Evolutionary conservation across 1,140 invertebrate species (phyloP), one percentile per base, ranked within the genome.

Genomic region (Telenomus remus): DNA sequence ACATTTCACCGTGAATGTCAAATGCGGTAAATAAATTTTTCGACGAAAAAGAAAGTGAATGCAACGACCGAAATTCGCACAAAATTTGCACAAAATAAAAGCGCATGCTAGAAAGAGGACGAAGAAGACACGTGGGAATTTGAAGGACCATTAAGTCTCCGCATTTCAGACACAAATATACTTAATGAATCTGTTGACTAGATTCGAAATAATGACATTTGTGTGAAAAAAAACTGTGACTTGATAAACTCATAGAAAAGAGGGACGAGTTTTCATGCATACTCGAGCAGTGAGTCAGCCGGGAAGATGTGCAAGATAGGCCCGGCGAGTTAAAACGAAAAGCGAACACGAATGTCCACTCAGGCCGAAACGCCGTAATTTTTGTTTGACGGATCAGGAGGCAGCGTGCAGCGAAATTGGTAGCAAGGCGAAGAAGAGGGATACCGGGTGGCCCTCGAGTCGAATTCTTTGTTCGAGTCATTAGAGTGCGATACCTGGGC

Each of bases 401-500:
- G 49, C 61, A 15, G 59, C 55, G 46, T 69, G 64, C 48, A 61
- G 39, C 64, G 63, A 53, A 76, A 79, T 75, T 79, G 72, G 72
- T 79, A 79, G 64, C 60, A 59, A 33, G 57, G 51, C 42, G 64
- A 57, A 34, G 61, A 47, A 57, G 54, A 9, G 47, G 44, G 51
- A 68, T 69, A 68, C 69, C 66, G 66, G 75, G 63, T 73, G 66
- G 78, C 66, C 70, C 54, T 79, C 56, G 66, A 64, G 50, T 68
- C 75, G 75, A 77, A 72, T 77, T 78, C 69, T 78, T 78, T 78
- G 71, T 75, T 75, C 72, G 46, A 68, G 79, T 85, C 83, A 85
- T 85, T 85, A 85, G 80, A 80, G 74, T 72, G 73, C 51, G 83
- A 82, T 86, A 86, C 84, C 84, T 85, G 82, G 81, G 82, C 80